Evolutionary conservation across 2,113 vertebrate genomes (phyloP), one percentile per base, ranked within the genome.

Genomic region (Scophthalmus maximus): DNA sequence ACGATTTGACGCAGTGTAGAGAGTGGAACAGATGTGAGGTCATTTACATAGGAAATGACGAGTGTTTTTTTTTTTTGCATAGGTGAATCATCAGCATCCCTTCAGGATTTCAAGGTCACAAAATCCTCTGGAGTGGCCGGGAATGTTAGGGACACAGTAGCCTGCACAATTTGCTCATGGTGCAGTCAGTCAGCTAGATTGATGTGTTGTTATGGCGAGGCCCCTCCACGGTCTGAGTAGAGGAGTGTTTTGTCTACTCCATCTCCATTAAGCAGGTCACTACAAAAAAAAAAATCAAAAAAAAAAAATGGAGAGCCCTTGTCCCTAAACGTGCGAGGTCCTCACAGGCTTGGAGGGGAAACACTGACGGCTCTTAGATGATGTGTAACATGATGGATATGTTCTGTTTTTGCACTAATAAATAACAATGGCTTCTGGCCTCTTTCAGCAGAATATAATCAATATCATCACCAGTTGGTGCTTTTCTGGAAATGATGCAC

Each of bases 21-120:
- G 73, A 69, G 66, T 79, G 72, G 84, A 88, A 69, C 81, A 72
- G 75, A 85, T 82, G 81, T 79, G 70, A 63, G 69, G 74, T 87
- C 80, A 80, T 88, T 88, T 92, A 65, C 78, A 88, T 71, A 32
- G 51, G 53, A 70, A 73, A 76, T 55, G 36, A 75, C 61, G 32
- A 69, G 83, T 69, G 76, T 79, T 85, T 82, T 84, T 87, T 79
- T 82, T 83, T 84, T 88, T 86, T 81, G 75, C 80, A 78, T 56
- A 8, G 34, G 69, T 85, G 75, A 90, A 53, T 89, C 83, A 82
- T 75, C 71, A 73, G 67, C 64, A 53, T 80, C 73, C 62, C 68
- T 30, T n/a, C 58, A 3, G 62, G 82, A 78, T 76, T 86, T 83
- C 84, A 92, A 89, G 89, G 89, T 89, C 87, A 76, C 51, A 44